Conservation (phyloP, 1,140 invertebrate genomes). For the Mamestra configurata region DNA sequence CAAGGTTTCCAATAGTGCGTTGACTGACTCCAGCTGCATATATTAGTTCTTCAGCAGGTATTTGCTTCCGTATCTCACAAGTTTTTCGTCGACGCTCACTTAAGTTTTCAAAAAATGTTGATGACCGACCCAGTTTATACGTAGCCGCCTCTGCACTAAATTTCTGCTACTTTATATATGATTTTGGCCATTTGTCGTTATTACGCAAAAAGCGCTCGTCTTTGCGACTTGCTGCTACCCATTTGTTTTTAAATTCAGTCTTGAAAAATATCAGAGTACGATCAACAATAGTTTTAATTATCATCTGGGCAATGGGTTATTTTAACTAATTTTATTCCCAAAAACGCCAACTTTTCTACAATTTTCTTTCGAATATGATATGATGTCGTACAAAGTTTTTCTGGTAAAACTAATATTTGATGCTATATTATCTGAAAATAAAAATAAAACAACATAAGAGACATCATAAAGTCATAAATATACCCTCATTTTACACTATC, state of each 20-base stretch:
- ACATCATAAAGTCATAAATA: too few species aligned
- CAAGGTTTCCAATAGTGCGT: neutral
- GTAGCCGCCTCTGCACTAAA: neutral
- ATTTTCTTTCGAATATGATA: neutral
- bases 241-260: neutral
- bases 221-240: constrained; percentile 7
- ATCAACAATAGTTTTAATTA: neutral
- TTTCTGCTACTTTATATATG: neutral
- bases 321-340: neutral
- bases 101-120: neutral
- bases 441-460: too few species aligned
- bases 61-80: neutral
- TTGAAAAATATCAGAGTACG: constrained; percentile 1
- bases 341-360: neutral
- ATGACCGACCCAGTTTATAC: neutral
- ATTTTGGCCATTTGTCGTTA: neutral
- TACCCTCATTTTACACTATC: too few species aligned
- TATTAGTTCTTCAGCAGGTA: neutral
- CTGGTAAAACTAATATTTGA: too few species aligned
- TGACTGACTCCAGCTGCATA: neutral
- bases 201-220: neutral
- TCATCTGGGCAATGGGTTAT: neutral
- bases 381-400: neutral
- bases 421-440: too few species aligned
- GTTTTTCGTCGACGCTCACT: neutral